phyloP scores from a whole-genome alignment of 2,797 vertebrate species.

The Bovichtus diacanthus region DNA sequence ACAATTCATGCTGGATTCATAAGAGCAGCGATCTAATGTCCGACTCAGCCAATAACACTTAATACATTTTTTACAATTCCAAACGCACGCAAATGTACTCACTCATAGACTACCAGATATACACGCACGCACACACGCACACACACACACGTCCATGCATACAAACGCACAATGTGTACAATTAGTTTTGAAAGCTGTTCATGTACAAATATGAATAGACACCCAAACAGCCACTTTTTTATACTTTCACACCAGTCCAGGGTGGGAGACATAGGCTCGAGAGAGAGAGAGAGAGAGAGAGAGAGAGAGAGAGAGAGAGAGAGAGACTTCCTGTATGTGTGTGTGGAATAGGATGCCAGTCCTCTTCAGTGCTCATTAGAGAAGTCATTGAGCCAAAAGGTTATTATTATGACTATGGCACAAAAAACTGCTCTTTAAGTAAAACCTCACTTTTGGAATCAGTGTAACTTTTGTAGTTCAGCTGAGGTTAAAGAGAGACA shows the following conservation, averaged over 20 bases:
- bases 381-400: constrained; percentile 76
- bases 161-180: neutral
- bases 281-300: too few species aligned
- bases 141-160: neutral
- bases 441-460: constrained; percentile 71
- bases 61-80: constrained; percentile 43
- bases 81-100: constrained; percentile 28
- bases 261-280: constrained; percentile 3
- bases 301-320: neutral
- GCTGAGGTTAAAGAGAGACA: constrained; percentile 64
- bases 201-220: constrained; percentile 4
- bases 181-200: constrained; percentile 18
- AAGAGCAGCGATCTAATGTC: constrained; percentile 53
- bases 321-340: constrained; percentile 50
- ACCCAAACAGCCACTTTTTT: constrained; percentile 19
- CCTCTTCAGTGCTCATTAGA: constrained; percentile 79
- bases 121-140: neutral
- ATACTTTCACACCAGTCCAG: constrained; percentile 50
- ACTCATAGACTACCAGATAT: neutral
- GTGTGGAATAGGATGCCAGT: constrained; percentile 56
- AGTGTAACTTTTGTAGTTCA: constrained; percentile 66
- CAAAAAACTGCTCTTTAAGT: constrained; percentile 68
- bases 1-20: constrained; percentile 62
- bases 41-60: constrained; percentile 70
- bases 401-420: constrained; percentile 78